These are phyloP conservation scores for Nesoenas mayeri DNA, from an alignment of 2,113 vertebrate genomes.

Conservation along the genomic window DNA sequence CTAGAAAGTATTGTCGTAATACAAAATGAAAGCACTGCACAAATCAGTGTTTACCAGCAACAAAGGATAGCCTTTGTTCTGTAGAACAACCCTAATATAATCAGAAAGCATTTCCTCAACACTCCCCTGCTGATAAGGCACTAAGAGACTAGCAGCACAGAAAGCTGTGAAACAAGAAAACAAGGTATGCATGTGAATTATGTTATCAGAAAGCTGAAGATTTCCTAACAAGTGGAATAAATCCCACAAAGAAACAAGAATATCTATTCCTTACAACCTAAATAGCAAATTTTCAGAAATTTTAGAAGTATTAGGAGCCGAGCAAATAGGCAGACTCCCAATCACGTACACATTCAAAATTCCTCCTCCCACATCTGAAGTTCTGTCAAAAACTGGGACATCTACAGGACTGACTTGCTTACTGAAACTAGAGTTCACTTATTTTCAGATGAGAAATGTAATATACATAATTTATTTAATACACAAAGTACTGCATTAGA, in stretches of 20 bases:
- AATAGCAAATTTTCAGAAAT: not conserved
- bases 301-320: not conserved
- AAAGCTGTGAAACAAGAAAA: not conserved
- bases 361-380: not conserved
- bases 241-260: not conserved
- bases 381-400: not conserved
- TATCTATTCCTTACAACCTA: not conserved
- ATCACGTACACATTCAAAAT: not conserved
- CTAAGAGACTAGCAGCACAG: not conserved
- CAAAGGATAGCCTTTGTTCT: not conserved
- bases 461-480: not conserved
- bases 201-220: not conserved
- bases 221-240: not conserved
- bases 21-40: not conserved
- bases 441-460: not conserved
- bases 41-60: not conserved
- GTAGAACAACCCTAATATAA: not conserved
- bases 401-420: not conserved
- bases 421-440: not conserved
- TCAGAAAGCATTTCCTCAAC: not conserved
- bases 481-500: not conserved
- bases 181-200: fast-evolving
- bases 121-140: not conserved
- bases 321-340: not conserved
- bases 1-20: not conserved